Conservation (phyloP, 2,113 vertebrate genomes). For the Callospermophilus lateralis region DNA sequence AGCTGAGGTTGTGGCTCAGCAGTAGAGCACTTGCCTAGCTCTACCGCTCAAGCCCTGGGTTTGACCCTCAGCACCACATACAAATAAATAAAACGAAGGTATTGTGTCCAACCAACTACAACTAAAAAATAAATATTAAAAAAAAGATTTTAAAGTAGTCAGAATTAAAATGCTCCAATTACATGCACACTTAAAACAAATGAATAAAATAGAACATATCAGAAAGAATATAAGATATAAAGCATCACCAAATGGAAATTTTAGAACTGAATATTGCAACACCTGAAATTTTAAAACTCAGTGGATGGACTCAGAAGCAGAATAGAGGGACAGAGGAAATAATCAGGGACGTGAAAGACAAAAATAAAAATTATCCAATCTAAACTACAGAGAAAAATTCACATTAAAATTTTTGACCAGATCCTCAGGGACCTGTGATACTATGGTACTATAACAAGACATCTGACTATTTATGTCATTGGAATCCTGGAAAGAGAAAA, state of each 20-base stretch:
- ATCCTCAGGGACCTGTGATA: background rate
- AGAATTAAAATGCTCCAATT: conserved; percentile 4
- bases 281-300: background rate
- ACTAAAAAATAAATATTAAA: too few relatives aligned
- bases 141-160: background rate
- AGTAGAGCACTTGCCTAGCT: too few relatives aligned
- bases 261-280: background rate
- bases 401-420: background rate
- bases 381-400: background rate
- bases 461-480: background rate
- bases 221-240: background rate
- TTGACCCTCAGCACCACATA: too few relatives aligned
- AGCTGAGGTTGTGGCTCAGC: too few relatives aligned
- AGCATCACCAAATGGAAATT: conserved; percentile 36
- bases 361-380: background rate
- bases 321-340: background rate
- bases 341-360: background rate
- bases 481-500: background rate
- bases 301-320: background rate
- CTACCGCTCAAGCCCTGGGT: too few relatives aligned
- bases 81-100: too few relatives aligned
- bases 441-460: background rate
- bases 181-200: background rate
- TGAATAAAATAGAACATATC: background rate
- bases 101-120: too few relatives aligned